Evolutionary conservation across 2,888 invertebrate genomes (phyloP), one percentile per base, ranked within the genome.

Genomic region (Microctonus aethiopoides): DNA sequence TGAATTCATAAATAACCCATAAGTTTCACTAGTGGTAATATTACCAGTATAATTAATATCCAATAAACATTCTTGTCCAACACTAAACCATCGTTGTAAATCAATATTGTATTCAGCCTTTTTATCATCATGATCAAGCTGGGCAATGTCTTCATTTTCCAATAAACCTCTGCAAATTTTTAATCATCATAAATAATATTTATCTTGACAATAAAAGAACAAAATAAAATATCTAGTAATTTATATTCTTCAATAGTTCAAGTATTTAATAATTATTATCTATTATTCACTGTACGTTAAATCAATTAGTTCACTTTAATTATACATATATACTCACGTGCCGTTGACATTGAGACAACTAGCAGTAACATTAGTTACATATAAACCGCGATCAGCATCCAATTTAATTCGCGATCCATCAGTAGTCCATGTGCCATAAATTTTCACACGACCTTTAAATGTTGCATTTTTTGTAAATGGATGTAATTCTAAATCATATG

Each of bases 1-100:
- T 52, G 88, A 89, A 34, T 91, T 91, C 80, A 90, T 91, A 80
- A 93, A 94, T 70, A 95, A 88, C 0, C 92, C 94, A 74, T 92
- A 92, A 0, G 91, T 90, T 4, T 88, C 89, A 6, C 90, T 89
- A 16, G 90, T 90, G 71, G 89, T 91, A 75, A 95, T 86, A 67
- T 88, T 89, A 0, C 94, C 94, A 70, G 89, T 89, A 80, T 92
- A 94, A 1, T 87, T 88, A 57, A 95, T 89, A 74, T 90, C 89
- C 16, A 95, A 79, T 77, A 90, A 88, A 46, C 92, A 92, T 41
- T 70, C 66, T 32, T 34, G 36, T 32, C 66, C 70, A 24, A 41
- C 9, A 3, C 89, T 87, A 4, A 92, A 81, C 11, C 87, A 81
- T 72, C 90, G 90, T 63, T 91, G 90, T 3, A 94, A 84, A 62